Conservation (phyloP, 1,140 invertebrate species). For the Drosophila santomea region DNA sequence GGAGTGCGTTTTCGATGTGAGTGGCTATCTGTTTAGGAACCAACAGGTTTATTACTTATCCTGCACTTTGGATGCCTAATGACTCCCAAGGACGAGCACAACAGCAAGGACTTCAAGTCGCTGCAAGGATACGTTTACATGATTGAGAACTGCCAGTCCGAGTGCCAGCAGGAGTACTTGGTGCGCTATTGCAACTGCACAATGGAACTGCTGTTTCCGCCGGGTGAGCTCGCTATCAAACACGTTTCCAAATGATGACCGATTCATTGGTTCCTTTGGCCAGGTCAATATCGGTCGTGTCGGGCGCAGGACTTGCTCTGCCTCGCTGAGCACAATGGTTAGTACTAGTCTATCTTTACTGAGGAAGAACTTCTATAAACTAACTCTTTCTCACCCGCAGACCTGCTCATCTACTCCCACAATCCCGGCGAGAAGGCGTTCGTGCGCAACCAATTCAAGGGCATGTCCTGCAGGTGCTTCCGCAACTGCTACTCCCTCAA, state of each 20-base stretch:
- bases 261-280: constrained; percentile 10
- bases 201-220: constrained; percentile 80
- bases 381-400: constrained; percentile 17
- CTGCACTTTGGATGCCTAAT: neutral
- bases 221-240: constrained; percentile 63
- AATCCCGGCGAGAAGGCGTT: constrained; percentile 65
- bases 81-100: constrained; percentile 58
- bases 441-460: constrained; percentile 61
- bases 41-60: neutral
- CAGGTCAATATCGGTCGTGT: constrained; percentile 71
- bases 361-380: neutral
- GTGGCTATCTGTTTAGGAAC: neutral
- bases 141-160: constrained; percentile 80
- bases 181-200: constrained; percentile 80
- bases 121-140: constrained; percentile 75
- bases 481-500: constrained; percentile 80
- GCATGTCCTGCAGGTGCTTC: constrained; percentile 80
- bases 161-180: constrained; percentile 83
- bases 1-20: constrained; percentile 77
- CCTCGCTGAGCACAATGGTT: constrained; percentile 74
- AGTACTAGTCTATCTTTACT: constrained; percentile 4
- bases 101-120: constrained; percentile 63
- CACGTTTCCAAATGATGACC: constrained; percentile 13
- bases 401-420: constrained; percentile 61
- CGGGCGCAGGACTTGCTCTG: constrained; percentile 69